Conservation (phyloP, 1,140 invertebrate species). For the Potamilus streckersoni region DNA sequence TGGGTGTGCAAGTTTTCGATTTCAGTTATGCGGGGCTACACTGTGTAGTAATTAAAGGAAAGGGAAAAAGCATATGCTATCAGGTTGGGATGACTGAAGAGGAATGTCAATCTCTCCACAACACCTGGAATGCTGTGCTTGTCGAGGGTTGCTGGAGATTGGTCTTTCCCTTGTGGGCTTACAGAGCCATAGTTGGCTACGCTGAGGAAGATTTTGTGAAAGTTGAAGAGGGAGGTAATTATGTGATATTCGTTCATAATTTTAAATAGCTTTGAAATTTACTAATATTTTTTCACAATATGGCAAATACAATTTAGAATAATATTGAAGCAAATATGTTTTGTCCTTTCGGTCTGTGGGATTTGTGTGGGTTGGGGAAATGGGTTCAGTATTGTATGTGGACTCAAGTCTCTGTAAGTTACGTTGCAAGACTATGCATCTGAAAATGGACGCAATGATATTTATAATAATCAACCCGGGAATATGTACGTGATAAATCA, state of each 20-base stretch:
- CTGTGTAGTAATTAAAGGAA: slow-evolving; percentile 97
- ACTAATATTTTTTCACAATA: too few relatives aligned
- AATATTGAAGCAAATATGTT: too few relatives aligned
- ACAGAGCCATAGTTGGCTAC: slow-evolving; percentile 3
- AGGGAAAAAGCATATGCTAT: slow-evolving; percentile 97
- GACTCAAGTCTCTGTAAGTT: too few relatives aligned
- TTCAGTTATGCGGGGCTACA: slow-evolving; percentile 94
- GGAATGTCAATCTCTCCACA: slow-evolving; percentile 86
- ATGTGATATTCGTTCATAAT: neutral
- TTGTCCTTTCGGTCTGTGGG: too few relatives aligned
- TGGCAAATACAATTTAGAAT: too few relatives aligned
- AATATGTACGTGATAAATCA: too few relatives aligned
- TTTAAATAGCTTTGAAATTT: neutral
- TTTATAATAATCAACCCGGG: too few relatives aligned
- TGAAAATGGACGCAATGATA: too few relatives aligned
- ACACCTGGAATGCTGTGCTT: slow-evolving; percentile 34
- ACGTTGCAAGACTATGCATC: too few relatives aligned
- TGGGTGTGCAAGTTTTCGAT: slow-evolving; percentile 42
- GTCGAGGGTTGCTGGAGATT: slow-evolving; percentile 35
- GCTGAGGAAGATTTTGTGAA: slow-evolving; percentile 18
- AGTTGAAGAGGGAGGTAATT: slow-evolving; percentile 6
- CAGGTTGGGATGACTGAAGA: slow-evolving; percentile 74
- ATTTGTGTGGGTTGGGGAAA: too few relatives aligned
- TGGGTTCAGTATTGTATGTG: too few relatives aligned
- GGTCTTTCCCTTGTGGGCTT: slow-evolving; percentile 33